Base-by-base conservation (phyloP, 2,797 vertebrate species). In the Gymnoscopelus microlampas region DNA sequence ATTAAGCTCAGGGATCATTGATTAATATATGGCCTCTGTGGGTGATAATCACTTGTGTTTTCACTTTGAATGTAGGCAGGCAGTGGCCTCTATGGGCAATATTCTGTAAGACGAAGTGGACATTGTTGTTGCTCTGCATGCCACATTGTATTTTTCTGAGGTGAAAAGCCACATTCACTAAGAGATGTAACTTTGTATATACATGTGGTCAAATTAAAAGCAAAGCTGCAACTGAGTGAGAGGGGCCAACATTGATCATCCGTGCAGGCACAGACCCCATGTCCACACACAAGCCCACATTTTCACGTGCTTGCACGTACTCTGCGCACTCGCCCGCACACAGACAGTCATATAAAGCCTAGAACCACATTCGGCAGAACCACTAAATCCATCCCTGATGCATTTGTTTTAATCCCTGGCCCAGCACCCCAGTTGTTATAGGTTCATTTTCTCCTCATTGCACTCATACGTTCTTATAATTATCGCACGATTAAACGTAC, bases 1-100 rank as follows among this genome's bases (percentile, higher is more conserved):
- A 80, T 82, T 80, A 71, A 70, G 76, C 53, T 7, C 65, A 73
- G 79, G 79, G 73, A 80, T 79, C 69, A 67, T 58, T 78, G 78
- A 87, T 90, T 78, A 77, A 81, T 72, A 50, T 70, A 62, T 63
- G 66, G 51, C 79, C 75, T 66, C 62, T 49, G 58, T 48, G 73
- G 74, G 47, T 76, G 70, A 59, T 54, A 68, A 70, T 77, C 68
- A 67, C 71, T 32, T 78, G 68, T 70, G 70, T 65, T 78, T 63
- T 55, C 53, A 67, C 69, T 72, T 66, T 77, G 82, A 88, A 82
- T 60, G 70, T 80, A 87, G 89, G 82, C 81, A 84, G 70, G 89
- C 88, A 93, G 91, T 92, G 92, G 85, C 88, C 88, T 88, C 91
- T 92, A 88, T 73, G 81, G 91, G 91, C 74, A 78, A 72, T 67